Evolutionary conservation across 1,140 invertebrate species (phyloP), one percentile per base, ranked within the genome.

Genomic region (Apis cerana): DNA sequence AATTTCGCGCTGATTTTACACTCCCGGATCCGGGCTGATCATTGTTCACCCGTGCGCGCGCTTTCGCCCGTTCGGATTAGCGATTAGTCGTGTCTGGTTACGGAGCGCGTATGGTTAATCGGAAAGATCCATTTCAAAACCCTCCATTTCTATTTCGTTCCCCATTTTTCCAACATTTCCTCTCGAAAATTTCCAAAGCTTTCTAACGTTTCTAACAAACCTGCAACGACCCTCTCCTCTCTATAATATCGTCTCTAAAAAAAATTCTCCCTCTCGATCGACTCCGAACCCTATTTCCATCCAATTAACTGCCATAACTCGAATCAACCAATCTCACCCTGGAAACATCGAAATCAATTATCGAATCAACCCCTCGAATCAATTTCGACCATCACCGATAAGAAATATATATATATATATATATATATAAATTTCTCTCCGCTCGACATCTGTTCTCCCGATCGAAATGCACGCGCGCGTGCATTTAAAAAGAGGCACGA

Each of bases 1-100:
- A 85, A 88, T 88, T 88, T 85, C 69, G 54, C 80, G 70, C 76
- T 61, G 80, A 88, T 85, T 88, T 85, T 80, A 80, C 33, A 43
- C 56, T 59, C 23, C 12, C 23, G 13, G 12, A 15, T 33, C 48
- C n/a, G 10, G 12, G 1, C 27, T 27, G 7, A 17, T 21, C 76
- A 75, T 71, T 74, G 78, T 75, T 65, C 78, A 70, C 21, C 54
- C 13, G n/a, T n/a, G 27, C 52, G 72, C 59, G n/a, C 48, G 64
- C 21, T 58, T 10, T 67, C 80, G 71, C 15, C 27, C 19, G 21
- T 11, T 8, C 48, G 5, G 58, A 21, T 52, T 23, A 48, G 61
- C 71, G 79, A 80, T 80, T 75, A 80, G 48, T 33, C 17, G 12
- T 33, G 17, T 33, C 2, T 23, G 58, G 27, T 80, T 80, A 72